Conservation (phyloP, 2,888 invertebrate species). For the Pocota personata region DNA sequence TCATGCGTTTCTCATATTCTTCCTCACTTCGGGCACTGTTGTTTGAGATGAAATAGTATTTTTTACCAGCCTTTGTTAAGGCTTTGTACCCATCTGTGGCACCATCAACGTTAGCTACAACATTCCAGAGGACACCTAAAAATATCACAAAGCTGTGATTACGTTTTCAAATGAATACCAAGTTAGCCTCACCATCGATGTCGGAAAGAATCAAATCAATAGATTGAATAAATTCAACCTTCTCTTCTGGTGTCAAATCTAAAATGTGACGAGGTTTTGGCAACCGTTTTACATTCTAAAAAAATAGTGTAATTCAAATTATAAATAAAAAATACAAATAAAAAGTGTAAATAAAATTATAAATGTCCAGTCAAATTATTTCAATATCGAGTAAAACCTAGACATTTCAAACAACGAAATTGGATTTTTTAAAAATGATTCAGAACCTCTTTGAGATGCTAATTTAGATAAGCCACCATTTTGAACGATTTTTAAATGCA, state of each 20-base stretch:
- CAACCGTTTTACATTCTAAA: constrained; percentile 27
- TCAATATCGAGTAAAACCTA: too few species aligned
- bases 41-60: constrained; percentile 82
- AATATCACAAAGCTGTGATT: neutral
- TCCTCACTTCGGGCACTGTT: constrained; percentile 80
- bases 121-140: constrained; percentile 83
- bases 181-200: constrained; percentile 84
- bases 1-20: constrained; percentile 76
- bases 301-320: neutral
- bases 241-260: constrained; percentile 77
- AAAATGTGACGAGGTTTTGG: constrained; percentile 76
- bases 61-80: constrained; percentile 82
- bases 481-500: too few species aligned
- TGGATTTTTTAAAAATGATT: too few species aligned
- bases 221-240: constrained; percentile 81
- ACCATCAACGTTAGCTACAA: constrained; percentile 77
- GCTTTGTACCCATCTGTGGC: constrained; percentile 79
- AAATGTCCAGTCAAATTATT: too few species aligned
- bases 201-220: constrained; percentile 85
- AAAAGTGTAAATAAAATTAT: too few species aligned
- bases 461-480: too few species aligned
- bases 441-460: too few species aligned
- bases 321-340: neutral
- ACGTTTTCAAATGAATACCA: neutral
- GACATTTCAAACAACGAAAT: too few species aligned